Evolutionary conservation across 1,140 invertebrate genomes (phyloP).

Genomic region (Phenacoccus solenopsis): DNA sequence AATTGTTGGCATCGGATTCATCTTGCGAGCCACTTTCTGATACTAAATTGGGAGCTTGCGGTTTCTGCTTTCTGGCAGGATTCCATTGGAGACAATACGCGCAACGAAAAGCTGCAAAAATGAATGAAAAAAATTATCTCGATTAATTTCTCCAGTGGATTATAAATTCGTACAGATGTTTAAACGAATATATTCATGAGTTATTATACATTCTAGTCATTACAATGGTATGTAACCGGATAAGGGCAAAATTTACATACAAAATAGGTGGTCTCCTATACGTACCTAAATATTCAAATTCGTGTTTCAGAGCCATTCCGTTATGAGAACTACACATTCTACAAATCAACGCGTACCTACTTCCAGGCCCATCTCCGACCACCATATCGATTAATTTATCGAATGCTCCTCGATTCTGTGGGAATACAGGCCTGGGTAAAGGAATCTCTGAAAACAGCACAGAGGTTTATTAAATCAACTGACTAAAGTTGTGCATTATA

Average conservation of each 20-base stretch:
- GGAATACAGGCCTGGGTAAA: slow-evolving; percentile 41
- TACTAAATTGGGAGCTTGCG: slow-evolving; percentile 49
- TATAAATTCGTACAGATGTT: too few species aligned
- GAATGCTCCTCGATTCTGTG: slow-evolving; percentile 50
- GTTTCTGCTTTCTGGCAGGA: slow-evolving; percentile 66
- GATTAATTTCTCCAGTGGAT: slow-evolving; percentile 12
- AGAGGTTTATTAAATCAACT: too few species aligned
- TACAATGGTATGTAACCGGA: neutral
- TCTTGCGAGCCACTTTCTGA: neutral
- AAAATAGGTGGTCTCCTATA: neutral
- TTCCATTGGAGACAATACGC: slow-evolving; percentile 78
- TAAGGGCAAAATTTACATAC: slow-evolving; percentile 9
- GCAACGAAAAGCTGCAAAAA: slow-evolving; percentile 56
- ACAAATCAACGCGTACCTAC: slow-evolving; percentile 91
- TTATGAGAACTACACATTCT: slow-evolving; percentile 80
- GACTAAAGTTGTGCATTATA: too few species aligned
- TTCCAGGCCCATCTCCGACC: slow-evolving; percentile 86
- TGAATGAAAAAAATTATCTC: slow-evolving; percentile 18
- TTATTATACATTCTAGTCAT: too few species aligned
- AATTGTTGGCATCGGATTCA: slow-evolving; percentile 2
- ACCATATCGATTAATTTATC: slow-evolving; percentile 88
- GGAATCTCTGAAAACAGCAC: slow-evolving; percentile 15
- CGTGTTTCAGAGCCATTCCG: slow-evolving; percentile 92
- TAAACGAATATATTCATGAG: too few species aligned
- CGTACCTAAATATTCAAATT: slow-evolving; percentile 83